Conservation (phyloP, 2,797 vertebrate species). For the Chelonia mydas region DNA sequence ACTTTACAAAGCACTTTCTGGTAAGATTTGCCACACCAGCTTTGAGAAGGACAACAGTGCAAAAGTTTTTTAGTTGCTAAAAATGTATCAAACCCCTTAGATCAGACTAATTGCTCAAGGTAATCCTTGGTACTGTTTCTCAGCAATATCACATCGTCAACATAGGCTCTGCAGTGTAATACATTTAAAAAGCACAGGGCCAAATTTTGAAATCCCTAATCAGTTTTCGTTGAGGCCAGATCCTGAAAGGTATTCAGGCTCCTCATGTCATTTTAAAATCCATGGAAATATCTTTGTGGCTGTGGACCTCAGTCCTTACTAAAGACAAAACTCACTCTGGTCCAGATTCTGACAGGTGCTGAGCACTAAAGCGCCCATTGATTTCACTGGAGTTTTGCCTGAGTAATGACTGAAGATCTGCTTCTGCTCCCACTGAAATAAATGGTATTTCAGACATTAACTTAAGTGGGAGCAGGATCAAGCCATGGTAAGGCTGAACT, state of each 20-base stretch:
- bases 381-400: constrained; percentile 51
- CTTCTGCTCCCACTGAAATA: neutral
- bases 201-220: neutral
- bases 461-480: constrained; percentile 42
- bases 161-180: neutral
- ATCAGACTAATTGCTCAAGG: neutral
- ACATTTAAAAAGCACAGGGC: neutral
- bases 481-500: neutral
- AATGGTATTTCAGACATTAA: constrained; percentile 42
- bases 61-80: constrained; percentile 10
- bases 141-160: neutral
- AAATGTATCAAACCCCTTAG: neutral
- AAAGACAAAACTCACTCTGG: neutral
- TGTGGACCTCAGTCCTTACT: neutral
- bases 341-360: constrained; percentile 16
- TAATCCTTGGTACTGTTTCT: neutral
- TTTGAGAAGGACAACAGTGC: fast-evolving
- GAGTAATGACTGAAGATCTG: constrained; percentile 39
- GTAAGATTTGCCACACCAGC: neutral
- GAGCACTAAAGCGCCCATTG: constrained; percentile 30
- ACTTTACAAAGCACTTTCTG: neutral
- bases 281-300: neutral
- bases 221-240: neutral
- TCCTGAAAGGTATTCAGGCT: neutral
- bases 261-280: neutral